phyloP scores from a whole-genome alignment of 2,797 vertebrate genomes.

The Onychomys leucogaster region DNA sequence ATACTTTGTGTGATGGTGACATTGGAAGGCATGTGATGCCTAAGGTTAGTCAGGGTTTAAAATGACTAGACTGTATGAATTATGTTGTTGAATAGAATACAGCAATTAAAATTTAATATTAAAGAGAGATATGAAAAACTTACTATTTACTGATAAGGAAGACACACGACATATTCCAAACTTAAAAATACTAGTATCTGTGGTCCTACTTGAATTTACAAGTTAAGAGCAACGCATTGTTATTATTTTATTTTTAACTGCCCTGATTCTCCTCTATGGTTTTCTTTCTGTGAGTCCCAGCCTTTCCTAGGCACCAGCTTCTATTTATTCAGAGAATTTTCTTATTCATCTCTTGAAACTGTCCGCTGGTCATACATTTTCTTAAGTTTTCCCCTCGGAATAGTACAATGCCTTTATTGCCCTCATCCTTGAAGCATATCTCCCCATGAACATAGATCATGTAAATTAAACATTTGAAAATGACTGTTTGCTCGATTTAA shows the following conservation, averaged over 20 bases:
- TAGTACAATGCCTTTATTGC: background rate
- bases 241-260: background rate
- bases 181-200: background rate
- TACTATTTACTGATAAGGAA: background rate
- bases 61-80: background rate
- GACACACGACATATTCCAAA: background rate
- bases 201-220: background rate
- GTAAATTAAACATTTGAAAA: background rate
- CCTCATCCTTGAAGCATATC: background rate
- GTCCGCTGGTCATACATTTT: background rate
- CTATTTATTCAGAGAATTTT: background rate
- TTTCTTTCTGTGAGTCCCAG: background rate
- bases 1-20: background rate
- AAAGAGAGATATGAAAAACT: background rate
- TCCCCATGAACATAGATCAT: background rate
- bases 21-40: background rate
- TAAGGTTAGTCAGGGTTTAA: background rate
- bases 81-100: background rate
- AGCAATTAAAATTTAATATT: background rate
- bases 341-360: background rate
- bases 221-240: background rate
- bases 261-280: background rate
- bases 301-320: background rate
- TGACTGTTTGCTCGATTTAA: background rate
- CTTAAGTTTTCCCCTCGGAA: background rate